Conservation (phyloP, 2,113 vertebrate genomes). For the Lamprologus speciosus region DNA sequence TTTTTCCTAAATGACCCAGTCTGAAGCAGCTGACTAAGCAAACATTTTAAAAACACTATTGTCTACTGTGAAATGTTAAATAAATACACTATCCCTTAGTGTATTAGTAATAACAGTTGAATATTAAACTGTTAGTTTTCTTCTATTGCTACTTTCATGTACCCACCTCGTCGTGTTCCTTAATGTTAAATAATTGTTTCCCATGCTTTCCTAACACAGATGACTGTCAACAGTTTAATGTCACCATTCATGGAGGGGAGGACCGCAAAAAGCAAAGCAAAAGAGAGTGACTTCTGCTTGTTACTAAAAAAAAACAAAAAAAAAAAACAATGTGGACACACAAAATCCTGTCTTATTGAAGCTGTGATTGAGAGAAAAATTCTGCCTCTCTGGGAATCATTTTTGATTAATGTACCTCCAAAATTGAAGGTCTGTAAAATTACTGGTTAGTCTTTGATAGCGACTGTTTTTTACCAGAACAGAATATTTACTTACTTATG, state of each 20-base stretch:
- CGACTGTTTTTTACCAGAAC: background rate
- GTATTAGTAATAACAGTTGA: background rate
- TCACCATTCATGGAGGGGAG: background rate
- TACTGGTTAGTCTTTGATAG: background rate
- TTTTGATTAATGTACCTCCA: background rate
- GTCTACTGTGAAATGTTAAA: background rate
- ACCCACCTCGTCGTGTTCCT: background rate
- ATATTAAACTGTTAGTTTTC: background rate
- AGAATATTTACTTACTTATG: background rate
- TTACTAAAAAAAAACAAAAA: background rate
- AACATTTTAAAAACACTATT: background rate
- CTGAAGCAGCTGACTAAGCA: background rate
- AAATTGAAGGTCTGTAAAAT: background rate
- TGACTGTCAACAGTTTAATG: background rate
- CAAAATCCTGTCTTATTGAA: background rate
- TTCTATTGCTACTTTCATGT: background rate
- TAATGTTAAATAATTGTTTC: background rate
- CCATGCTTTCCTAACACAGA: background rate
- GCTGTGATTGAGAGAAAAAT: background rate
- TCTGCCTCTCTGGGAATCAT: background rate
- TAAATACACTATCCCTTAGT: background rate
- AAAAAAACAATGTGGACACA: background rate
- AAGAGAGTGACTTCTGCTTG: background rate
- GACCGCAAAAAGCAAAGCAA: background rate
- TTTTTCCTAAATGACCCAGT: background rate